These are phyloP conservation scores for Neoscelio sp. DNA, from an alignment of 2,888 invertebrate genomes.

Conservation along the genomic window DNA sequence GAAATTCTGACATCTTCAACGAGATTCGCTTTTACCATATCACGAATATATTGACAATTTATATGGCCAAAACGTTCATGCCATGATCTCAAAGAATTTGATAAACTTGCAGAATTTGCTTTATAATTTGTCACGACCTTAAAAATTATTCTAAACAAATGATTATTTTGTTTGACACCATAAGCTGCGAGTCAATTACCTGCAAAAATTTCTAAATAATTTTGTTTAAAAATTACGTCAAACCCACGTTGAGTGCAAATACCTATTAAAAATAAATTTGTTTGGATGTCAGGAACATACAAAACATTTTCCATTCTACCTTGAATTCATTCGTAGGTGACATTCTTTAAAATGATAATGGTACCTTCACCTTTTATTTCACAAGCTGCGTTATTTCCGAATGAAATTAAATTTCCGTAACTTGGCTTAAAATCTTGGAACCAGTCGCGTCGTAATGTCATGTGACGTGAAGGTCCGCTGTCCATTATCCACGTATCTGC, in stretches of 20 bases:
- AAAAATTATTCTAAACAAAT: slow-evolving; percentile 16
- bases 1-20: slow-evolving; percentile 5
- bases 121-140: neutral
- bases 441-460: slow-evolving; percentile 37
- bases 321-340: slow-evolving; percentile 21
- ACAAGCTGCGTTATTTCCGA: slow-evolving; percentile 22
- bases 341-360: slow-evolving; percentile 16
- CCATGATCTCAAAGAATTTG: slow-evolving; percentile 10
- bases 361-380: slow-evolving; percentile 39
- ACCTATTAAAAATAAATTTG: slow-evolving; percentile 35
- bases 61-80: slow-evolving; percentile 32
- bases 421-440: neutral
- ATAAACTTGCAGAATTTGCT: neutral
- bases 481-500: slow-evolving; percentile 28
- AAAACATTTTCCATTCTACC: slow-evolving; percentile 38
- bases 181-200: neutral
- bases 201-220: slow-evolving; percentile 9
- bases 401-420: neutral
- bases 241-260: slow-evolving; percentile 15
- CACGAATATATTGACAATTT: neutral
- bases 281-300: slow-evolving; percentile 19
- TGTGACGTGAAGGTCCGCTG: slow-evolving; percentile 32
- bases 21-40: slow-evolving; percentile 9
- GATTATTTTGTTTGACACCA: slow-evolving; percentile 6
- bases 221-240: slow-evolving; percentile 1